Evolutionary conservation across 2,113 vertebrate species (phyloP).

Genomic region (Dipodomys spectabilis): DNA sequence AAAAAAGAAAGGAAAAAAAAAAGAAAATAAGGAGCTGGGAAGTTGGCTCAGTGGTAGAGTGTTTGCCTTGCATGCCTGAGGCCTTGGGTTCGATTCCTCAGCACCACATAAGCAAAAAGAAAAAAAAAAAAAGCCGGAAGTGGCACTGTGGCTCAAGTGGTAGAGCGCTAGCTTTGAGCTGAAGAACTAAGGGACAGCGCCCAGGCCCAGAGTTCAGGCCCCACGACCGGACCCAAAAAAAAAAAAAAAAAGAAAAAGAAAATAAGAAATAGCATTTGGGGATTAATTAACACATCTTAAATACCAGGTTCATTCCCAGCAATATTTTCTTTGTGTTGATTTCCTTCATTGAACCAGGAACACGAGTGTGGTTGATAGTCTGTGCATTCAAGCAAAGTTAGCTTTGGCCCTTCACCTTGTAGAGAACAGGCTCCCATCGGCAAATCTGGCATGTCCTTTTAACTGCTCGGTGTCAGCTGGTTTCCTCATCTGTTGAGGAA

Average conservation of each 20-base stretch:
- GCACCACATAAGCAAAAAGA: too few relatives aligned
- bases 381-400: not conserved
- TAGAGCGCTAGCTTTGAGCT: too few relatives aligned
- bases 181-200: too few relatives aligned
- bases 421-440: not conserved
- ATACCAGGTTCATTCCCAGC: not conserved
- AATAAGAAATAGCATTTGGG: not conserved
- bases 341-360: not conserved
- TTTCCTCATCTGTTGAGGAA: not conserved
- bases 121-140: too few relatives aligned
- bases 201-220: too few relatives aligned
- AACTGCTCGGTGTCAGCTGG: not conserved
- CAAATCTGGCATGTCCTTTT: not conserved
- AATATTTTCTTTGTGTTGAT: not conserved
- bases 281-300: not conserved
- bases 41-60: too few relatives aligned
- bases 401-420: not conserved
- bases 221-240: too few relatives aligned
- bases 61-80: too few relatives aligned
- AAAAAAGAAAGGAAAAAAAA: not conserved
- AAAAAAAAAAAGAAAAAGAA: too few relatives aligned
- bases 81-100: too few relatives aligned
- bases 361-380: rapidly evolving
- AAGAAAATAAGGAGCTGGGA: too few relatives aligned
- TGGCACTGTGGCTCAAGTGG: too few relatives aligned